These are phyloP conservation scores for Drosophila ananassae DNA, from an alignment of 1,140 invertebrate species.

Conservation along the genomic window DNA sequence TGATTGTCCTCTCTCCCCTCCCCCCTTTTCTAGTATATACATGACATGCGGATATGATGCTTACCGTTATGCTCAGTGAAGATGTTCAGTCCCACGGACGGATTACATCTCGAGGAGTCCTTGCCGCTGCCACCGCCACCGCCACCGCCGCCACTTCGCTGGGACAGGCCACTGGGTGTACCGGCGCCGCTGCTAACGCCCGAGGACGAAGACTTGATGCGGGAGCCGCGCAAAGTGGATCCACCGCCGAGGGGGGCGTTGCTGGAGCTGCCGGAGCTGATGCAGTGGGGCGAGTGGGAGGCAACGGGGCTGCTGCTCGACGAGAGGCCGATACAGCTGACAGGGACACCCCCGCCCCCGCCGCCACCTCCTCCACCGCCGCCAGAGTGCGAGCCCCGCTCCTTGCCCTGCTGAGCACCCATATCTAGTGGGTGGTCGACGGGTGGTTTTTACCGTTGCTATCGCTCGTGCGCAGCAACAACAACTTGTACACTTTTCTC, in stretches of 20 bases:
- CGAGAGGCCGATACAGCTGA: conserved; percentile 76
- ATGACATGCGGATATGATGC: conserved; percentile 9
- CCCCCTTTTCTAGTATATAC: neutral
- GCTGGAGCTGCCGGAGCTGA: conserved; percentile 46
- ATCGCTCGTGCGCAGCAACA: conserved; percentile 50
- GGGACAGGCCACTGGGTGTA: conserved; percentile 50
- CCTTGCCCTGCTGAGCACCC: conserved; percentile 95
- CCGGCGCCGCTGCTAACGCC: conserved; percentile 86
- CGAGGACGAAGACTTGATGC: conserved; percentile 81
- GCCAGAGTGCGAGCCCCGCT: conserved; percentile 84
- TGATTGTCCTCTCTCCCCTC: neutral
- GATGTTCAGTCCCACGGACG: conserved; percentile 91
- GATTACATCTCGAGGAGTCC: conserved; percentile 87
- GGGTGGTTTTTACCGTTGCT: conserved; percentile 16
- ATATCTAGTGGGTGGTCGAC: conserved; percentile 84
- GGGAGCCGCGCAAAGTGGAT: conserved; percentile 79
- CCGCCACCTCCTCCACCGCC: conserved; percentile 54
- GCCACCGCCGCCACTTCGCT: conserved; percentile 85
- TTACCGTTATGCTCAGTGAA: conserved; percentile 95
- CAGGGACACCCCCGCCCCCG: conserved; percentile 57
- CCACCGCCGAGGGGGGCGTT: conserved; percentile 66
- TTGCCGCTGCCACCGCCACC: conserved; percentile 87
- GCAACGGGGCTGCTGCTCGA: conserved; percentile 70
- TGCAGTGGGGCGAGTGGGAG: conserved; percentile 73
- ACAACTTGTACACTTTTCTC: conserved; percentile 60